Conservation (phyloP, 2,888 invertebrate genomes). For the Sialis fuliginosa region DNA sequence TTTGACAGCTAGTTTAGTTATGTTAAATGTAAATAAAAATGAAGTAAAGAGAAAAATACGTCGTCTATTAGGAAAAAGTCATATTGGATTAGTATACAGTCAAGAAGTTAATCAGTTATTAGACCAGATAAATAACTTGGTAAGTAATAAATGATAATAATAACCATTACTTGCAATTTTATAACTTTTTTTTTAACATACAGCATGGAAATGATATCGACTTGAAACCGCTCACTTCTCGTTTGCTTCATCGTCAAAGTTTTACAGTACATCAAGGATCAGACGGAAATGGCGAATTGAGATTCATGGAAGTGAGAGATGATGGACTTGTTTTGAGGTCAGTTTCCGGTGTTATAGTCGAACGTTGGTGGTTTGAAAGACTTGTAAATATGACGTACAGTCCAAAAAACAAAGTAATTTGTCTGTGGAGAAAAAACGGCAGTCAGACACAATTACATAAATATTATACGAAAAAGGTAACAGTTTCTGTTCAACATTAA, state of each 20-base stretch:
- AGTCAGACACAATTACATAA: constrained; percentile 92
- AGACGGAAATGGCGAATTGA: constrained; percentile 77
- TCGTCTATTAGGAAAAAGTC: constrained; percentile 89
- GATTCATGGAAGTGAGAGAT: constrained; percentile 90
- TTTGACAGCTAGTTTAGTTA: constrained; percentile 85
- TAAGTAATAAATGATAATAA: constrained; percentile 27
- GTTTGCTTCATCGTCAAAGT: constrained; percentile 88
- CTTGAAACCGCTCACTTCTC: constrained; percentile 85
- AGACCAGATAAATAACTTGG: constrained; percentile 86
- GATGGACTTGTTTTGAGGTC: constrained; percentile 80
- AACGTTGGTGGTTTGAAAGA: constrained; percentile 98
- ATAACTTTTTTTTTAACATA: constrained; percentile 10
- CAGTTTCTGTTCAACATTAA: constrained; percentile 1
- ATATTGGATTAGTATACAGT: constrained; percentile 93
- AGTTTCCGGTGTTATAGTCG: constrained; percentile 70
- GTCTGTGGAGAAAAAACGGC: constrained; percentile 90
- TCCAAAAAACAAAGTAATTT: constrained; percentile 92
- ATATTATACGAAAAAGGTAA: constrained; percentile 96
- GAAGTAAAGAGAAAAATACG: constrained; percentile 75
- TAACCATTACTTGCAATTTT: not conserved
- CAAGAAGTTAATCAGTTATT: constrained; percentile 93
- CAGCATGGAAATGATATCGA: constrained; percentile 97
- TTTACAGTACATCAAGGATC: constrained; percentile 94
- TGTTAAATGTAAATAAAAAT: constrained; percentile 72
- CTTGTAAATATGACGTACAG: constrained; percentile 99